Evolutionary conservation across 2,113 vertebrate genomes (phyloP), one percentile per base, ranked within the genome.

Genomic region (Psittacus erithacus): DNA sequence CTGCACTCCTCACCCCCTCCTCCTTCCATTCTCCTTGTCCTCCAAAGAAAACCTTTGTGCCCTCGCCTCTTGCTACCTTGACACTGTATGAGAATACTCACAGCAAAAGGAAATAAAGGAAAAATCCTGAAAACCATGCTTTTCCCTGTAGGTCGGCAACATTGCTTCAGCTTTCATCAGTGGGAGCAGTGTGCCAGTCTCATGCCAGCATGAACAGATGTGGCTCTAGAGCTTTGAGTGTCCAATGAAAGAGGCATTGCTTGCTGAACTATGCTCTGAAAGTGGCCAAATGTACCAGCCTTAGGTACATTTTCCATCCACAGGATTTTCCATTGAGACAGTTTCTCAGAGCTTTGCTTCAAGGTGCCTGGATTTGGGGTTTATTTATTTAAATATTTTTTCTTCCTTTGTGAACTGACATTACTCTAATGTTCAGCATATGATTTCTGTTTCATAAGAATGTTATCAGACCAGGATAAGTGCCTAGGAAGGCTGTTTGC

Each of bases 381-480:
- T 13, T 31, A 0, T 44, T 92, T 88, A 22, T 82, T 88, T 91
- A 29, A 70, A 94, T 90, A 27, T 80, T 83, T 93, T 25, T 74
- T 63, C 88, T 76, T 31, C 77, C 83, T 97, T 92, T 96, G 68
- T 95, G 90, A 3, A 17, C 79, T 94, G 88, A 52, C 65, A 70
- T 82, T 91, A 94, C 96, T 84, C 82, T 71, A 27, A 63, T 35
- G 23, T 92, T 95, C 96, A 91, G 80, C 60, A 31, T 18, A 11
- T n/a, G 44, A 93, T 90, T 97, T 95, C 87, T 83, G 82, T 79
- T 86, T 88, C 73, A 2, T 39, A 33, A 65, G 88, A 75, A 71
- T 96, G 93, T 96, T 97, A 93, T 97, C 96, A 73, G 95, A 88
- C 27, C 78, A 82, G 89, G 94, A 69, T 85, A 94, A 96, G 88